Evolutionary conservation across 1,140 invertebrate genomes (phyloP).

Genomic region (Drosophila funebris): DNA sequence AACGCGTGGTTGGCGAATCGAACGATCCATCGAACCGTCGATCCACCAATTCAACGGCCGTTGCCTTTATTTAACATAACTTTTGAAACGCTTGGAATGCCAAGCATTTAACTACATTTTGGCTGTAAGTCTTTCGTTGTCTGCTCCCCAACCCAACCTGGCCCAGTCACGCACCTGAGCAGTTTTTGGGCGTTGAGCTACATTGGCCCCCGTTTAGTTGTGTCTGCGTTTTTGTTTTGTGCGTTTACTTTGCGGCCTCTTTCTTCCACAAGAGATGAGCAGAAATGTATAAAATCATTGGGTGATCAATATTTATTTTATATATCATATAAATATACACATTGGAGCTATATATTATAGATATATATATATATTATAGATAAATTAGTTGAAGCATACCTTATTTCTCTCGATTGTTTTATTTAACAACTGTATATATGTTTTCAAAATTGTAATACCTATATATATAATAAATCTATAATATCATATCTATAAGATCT

Average conservation of each 20-base stretch:
- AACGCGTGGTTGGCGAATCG: slow-evolving; percentile 32
- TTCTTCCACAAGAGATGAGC: slow-evolving; percentile 40
- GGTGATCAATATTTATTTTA: too few relatives aligned
- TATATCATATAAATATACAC: too few relatives aligned
- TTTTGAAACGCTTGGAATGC: slow-evolving; percentile 56
- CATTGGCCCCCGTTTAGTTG: slow-evolving; percentile 42
- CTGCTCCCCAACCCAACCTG: slow-evolving; percentile 28
- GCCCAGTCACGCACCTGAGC: slow-evolving; percentile 47
- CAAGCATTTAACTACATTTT: slow-evolving; percentile 53
- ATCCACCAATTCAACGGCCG: slow-evolving; percentile 22
- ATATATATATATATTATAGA: too few relatives aligned
- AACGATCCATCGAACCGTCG: not conserved
- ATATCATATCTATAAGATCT: too few relatives aligned
- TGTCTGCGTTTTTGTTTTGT: slow-evolving; percentile 34
- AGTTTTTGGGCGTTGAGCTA: slow-evolving; percentile 52
- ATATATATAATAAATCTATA: too few relatives aligned
- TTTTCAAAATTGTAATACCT: too few relatives aligned
- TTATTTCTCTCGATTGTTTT: too few relatives aligned
- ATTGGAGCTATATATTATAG: too few relatives aligned
- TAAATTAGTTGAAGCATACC: too few relatives aligned
- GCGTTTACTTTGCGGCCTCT: slow-evolving; percentile 43
- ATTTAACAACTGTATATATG: too few relatives aligned
- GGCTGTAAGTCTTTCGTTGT: slow-evolving; percentile 23
- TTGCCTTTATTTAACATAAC: slow-evolving; percentile 63
- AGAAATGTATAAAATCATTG: not conserved